Evolutionary conservation across 2,888 invertebrate genomes (phyloP).

Genomic region (Patella depressa): DNA sequence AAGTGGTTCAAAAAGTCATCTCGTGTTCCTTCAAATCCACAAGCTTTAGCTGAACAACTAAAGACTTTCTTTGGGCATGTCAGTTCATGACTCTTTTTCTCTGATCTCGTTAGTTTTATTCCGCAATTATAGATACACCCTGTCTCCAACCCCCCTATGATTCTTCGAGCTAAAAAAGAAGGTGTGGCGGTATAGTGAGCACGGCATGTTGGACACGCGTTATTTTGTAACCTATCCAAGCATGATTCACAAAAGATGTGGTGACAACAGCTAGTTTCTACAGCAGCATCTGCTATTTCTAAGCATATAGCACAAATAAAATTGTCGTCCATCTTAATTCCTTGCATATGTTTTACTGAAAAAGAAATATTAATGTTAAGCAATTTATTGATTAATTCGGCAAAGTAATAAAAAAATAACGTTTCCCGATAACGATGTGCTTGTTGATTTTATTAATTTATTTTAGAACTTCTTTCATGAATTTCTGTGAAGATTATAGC

Average conservation of each 20-base stretch:
- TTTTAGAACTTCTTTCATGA: too few species aligned
- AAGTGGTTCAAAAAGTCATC: neutral
- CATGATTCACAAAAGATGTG: neutral
- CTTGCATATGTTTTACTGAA: too few species aligned
- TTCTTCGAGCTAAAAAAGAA: neutral
- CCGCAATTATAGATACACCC: neutral
- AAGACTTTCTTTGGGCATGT: neutral
- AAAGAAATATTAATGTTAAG: too few species aligned
- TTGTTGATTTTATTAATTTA: too few species aligned
- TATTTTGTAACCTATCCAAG: neutral
- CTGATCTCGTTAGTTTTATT: neutral
- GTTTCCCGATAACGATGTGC: too few species aligned
- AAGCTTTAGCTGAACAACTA: neutral
- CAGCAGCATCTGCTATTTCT: neutral
- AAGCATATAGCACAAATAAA: neutral
- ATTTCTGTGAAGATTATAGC: too few species aligned
- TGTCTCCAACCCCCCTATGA: neutral
- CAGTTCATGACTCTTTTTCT: slow-evolving; percentile 2
- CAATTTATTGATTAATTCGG: too few species aligned
- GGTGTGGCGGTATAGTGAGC: neutral
- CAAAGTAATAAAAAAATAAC: too few species aligned
- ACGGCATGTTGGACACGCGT: neutral
- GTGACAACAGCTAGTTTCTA: slow-evolving; percentile 1
- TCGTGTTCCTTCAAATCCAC: neutral
- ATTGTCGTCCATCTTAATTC: neutral